phyloP scores from a whole-genome alignment of 2,888 invertebrate genomes.

The Epinotia demarniana region DNA sequence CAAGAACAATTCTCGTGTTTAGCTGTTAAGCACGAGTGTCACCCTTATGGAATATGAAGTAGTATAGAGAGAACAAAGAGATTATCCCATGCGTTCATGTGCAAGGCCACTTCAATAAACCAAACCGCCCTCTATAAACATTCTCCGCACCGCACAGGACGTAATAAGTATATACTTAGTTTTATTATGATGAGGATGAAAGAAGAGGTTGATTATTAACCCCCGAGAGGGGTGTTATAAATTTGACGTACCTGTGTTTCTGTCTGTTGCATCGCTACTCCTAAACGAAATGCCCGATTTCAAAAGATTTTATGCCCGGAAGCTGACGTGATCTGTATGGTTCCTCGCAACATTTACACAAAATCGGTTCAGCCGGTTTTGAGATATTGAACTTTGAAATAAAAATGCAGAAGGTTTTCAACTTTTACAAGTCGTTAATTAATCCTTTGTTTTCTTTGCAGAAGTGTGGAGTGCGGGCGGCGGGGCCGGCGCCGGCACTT shows the following conservation, averaged over 20 bases:
- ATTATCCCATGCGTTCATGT: neutral
- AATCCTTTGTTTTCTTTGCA: constrained; percentile 47
- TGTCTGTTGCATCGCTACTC: too few species aligned
- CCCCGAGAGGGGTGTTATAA: too few species aligned
- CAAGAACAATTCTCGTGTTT: neutral
- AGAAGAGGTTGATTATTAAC: neutral
- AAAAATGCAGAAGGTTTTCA: too few species aligned
- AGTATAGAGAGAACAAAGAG: neutral
- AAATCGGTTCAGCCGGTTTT: too few species aligned
- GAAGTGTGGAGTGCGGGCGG: constrained; percentile 83
- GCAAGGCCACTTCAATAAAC: neutral
- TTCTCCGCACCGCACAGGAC: neutral
- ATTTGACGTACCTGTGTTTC: too few species aligned
- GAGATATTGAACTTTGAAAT: too few species aligned
- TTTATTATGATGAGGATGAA: neutral
- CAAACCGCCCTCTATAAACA: neutral
- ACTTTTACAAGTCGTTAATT: neutral
- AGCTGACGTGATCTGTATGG: too few species aligned
- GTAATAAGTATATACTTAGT: neutral
- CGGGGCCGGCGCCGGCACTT: constrained; percentile 78
- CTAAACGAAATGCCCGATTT: too few species aligned
- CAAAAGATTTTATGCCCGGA: too few species aligned
- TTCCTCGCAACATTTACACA: too few species aligned
- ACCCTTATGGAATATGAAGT: neutral
- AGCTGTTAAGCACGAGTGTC: neutral